A percentile compares a stretch with the other conserved stretches of the same genome.
These are phyloP conservation scores for Noctua fimbriata DNA, from an alignment of 2,888 invertebrate species.

Conservation along the genomic window DNA sequence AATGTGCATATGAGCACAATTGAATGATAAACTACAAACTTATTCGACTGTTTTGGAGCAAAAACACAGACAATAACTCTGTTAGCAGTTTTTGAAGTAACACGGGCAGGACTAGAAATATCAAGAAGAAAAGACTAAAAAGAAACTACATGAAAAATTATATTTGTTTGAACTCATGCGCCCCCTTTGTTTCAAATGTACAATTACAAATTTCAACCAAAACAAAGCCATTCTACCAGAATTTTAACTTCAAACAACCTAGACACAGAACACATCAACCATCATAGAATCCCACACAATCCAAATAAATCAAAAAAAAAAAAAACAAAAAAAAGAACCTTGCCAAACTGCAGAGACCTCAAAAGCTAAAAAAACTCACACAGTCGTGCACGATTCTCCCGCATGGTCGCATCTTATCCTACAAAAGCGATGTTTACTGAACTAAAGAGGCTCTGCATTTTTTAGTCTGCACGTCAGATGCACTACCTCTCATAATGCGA, in stretches of 20 bases:
- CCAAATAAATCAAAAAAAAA: neutral
- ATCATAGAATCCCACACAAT: neutral
- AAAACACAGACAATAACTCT: neutral
- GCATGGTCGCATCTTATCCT: conserved; percentile 72
- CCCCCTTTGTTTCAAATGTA: neutral
- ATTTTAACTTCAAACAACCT: neutral
- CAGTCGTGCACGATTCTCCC: conserved; percentile 47
- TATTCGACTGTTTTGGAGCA: neutral
- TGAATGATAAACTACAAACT: too few species aligned
- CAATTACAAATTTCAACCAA: neutral
- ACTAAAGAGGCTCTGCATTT: conserved; percentile 88
- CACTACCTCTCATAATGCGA: conserved; percentile 64
- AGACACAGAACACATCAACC: neutral
- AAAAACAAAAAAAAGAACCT: neutral
- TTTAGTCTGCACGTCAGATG: conserved; percentile 76
- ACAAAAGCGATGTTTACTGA: conserved; percentile 86
- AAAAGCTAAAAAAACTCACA: conserved; percentile 42
- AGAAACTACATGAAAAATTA: neutral
- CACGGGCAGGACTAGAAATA: neutral
- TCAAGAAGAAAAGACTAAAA: neutral
- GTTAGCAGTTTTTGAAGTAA: neutral
- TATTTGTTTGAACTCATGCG: neutral
- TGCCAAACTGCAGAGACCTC: conserved; percentile 26
- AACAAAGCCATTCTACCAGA: neutral
- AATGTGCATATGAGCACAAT: too few species aligned